Evolutionary conservation across 1,140 invertebrate genomes (phyloP), one percentile per base, ranked within the genome.

Genomic region (Saxidomus purpurata): DNA sequence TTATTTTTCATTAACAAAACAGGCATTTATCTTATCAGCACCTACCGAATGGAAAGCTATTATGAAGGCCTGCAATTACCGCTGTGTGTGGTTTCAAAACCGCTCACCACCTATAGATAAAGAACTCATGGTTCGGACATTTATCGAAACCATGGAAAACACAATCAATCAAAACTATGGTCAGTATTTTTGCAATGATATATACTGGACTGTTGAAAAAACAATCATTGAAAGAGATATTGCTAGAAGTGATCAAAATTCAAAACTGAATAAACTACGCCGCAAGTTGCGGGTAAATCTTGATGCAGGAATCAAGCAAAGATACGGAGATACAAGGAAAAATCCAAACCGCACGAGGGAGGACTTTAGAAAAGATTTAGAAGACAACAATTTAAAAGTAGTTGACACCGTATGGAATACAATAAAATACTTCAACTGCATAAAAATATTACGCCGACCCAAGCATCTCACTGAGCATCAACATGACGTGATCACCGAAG

Each of bases 1-100:
- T 49, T 84, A 89, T 84, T 89, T 89, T 34, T 89, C 87, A 19
- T 36, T 89, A n/a, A 89, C 87, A 74, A 89, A 89, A 55, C 87
- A 89, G 28, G 80, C 87, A 17, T 89, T 89, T n/a, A 83, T 89
- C 25, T 69, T 89, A 11, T 89, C 87, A 28, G 87, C 87, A 25
- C 80, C 87, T 2, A 17, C 49, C 2, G 87, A 89, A 83, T 89
- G 87, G 87, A 89, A 89, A 34, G 47, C 87, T 3, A 89, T 89
- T 13, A 89, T 89, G 87, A 89, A 89, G 74, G 69, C 80, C 2
- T 89, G 87, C 34, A 83, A 84, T 52, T 89, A 83, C 34, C 61
- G 87, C 17, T 89, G 87, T 61, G 59, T 67, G 0, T 89, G 87
- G 87, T 89, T 89, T 74, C 87, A 89, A 63, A 89, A 89, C 40